Conservation (phyloP, 2,888 invertebrate genomes). For the Slavum lentiscoides region DNA sequence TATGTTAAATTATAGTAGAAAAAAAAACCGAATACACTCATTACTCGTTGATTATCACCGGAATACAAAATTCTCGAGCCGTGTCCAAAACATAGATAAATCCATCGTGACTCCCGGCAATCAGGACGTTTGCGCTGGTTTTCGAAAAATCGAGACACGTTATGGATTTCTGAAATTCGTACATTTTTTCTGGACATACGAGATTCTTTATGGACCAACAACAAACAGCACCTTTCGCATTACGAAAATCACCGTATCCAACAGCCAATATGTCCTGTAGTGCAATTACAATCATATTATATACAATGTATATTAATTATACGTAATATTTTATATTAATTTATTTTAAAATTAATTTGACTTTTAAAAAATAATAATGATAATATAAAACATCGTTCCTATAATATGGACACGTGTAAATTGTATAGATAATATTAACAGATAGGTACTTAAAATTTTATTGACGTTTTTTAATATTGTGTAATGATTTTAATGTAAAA, state of each 20-base stretch:
- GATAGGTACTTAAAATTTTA: too few species aligned
- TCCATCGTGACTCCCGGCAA: conserved; percentile 24
- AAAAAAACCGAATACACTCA: too few species aligned
- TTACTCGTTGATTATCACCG: conserved; percentile 30
- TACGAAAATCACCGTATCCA: conserved; percentile 15
- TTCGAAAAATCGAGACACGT: conserved; percentile 41
- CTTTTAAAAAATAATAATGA: too few species aligned
- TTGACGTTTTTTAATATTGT: too few species aligned
- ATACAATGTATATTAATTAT: too few species aligned
- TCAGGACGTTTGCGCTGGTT: conserved; percentile 7
- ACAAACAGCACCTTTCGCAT: conserved; percentile 20
- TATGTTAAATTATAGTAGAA: too few species aligned
- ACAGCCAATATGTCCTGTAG: conserved; percentile 31
- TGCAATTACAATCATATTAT: background rate
- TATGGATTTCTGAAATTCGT: conserved; percentile 37
- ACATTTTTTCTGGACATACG: conserved; percentile 33
- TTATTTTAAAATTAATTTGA: too few species aligned
- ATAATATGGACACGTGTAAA: too few species aligned
- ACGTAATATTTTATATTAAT: too few species aligned
- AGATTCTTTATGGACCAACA: conserved; percentile 49
- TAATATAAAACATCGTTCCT: too few species aligned
- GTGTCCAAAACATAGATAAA: conserved; percentile 20
- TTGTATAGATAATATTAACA: too few species aligned
- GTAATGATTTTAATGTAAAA: too few species aligned
- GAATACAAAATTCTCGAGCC: background rate